Evolutionary conservation across 2,888 invertebrate genomes (phyloP), one percentile per base, ranked within the genome.

Genomic region (Oegoconia quadripuncta): DNA sequence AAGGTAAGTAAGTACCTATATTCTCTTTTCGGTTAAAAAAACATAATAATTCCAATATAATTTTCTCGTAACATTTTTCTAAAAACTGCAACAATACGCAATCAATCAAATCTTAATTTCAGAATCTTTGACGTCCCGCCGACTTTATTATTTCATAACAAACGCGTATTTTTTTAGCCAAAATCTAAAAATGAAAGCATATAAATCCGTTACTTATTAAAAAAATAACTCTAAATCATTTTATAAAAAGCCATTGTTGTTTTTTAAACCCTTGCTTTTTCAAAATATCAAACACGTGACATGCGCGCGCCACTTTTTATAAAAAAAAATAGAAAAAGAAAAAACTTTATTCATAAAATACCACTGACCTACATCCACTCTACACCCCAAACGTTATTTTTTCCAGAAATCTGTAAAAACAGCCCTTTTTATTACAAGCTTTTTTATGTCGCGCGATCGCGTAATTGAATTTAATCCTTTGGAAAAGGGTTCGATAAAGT

Each of bases 401-500:
- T 72, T 73, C 75, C 74, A 71, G 56, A 80, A 78, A 74, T 70
- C 58, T 63, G 74, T 68, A 74, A 82, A 83, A 69, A 46, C 52
- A 75, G 74, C 82, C 81, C 58, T 25, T 32, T 74, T 78, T 74
- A 73, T 74, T 68, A 61, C 55, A 48, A 55, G 5, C 50, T 72
- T 78, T 77, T 78, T 72, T 63, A 18, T 18, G 26, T 18, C 20
- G 32, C 32, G 38, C 42, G 41, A 51, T 53, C 59, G 59, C 56
- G 61, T 81, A 84, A 86, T 84, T 75, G 82, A 80, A 87, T 83
- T 74, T 77, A 87, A 83, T 86, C 86, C 86, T 79, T 83, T 80
- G 80, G 82, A 83, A 84, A 83, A 82, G 83, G 87, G 86, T 83
- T 83, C 74, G 56, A 71, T 76, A 81, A 78, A 79, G 65, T 70